Conservation (phyloP, 64 coral and sea anemone genomes). For the Anthopleura sola region DNA sequence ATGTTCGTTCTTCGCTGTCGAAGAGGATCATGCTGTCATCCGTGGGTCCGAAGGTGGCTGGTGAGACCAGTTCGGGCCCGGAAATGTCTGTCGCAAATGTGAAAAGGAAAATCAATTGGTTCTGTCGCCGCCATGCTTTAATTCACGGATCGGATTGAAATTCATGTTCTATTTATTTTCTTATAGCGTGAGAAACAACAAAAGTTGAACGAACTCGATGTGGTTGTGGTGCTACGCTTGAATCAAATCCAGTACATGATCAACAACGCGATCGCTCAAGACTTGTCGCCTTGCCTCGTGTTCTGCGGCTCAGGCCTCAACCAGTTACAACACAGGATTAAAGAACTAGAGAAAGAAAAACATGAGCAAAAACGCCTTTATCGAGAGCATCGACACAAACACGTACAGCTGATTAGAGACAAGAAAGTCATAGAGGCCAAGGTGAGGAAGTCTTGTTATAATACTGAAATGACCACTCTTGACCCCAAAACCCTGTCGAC, state of each 20-base stretch:
- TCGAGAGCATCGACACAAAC: conserved; percentile 91
- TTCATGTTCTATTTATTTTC: not conserved
- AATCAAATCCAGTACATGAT: conserved; percentile 92
- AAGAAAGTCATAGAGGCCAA: conserved; percentile 90
- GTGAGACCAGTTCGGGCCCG: too few species aligned
- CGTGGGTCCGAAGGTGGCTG: too few species aligned
- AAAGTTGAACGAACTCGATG: conserved; percentile 97
- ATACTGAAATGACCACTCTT: not conserved
- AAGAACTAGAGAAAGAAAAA: conserved; percentile 96
- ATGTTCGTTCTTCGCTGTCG: too few species aligned
- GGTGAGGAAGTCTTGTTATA: conserved; percentile 17
- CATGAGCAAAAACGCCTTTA: conserved; percentile 88
- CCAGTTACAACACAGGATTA: conserved; percentile 75
- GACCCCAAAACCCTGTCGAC: too few species aligned
- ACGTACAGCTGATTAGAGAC: conserved; percentile 95
- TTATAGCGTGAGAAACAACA: conserved; percentile 93
- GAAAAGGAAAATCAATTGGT: too few species aligned
- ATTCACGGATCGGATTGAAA: not conserved
- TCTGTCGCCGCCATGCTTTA: too few species aligned
- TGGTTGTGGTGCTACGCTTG: conserved; percentile 80
- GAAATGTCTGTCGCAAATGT: too few species aligned
- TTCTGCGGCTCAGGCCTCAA: conserved; percentile 79
- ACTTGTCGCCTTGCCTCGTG: conserved; percentile 70
- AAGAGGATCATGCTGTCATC: too few species aligned
- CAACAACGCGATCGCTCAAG: conserved; percentile 74